phyloP scores from a whole-genome alignment of 2,113 vertebrate species.

The Neodon shergylaensis region DNA sequence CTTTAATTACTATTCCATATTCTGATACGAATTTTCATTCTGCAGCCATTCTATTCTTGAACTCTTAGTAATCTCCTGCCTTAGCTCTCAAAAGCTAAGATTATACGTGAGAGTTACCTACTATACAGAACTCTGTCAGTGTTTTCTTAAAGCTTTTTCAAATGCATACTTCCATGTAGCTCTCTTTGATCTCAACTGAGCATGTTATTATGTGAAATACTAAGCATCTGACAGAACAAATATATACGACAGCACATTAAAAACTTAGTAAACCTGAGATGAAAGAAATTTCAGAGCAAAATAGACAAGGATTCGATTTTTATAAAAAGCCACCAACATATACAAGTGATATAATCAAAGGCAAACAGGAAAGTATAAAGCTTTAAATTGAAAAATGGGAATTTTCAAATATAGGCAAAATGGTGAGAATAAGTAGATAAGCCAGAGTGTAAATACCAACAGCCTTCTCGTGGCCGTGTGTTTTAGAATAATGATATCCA shows the following conservation, averaged over 20 bases:
- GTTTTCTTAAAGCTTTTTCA: not conserved
- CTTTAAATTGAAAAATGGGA: not conserved
- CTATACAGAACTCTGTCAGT: not conserved
- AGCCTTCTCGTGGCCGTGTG: too few species aligned
- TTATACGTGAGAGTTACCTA: not conserved
- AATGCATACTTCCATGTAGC: not conserved
- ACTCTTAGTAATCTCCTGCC: accelerated
- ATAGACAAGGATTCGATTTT: not conserved
- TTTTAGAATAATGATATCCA: not conserved
- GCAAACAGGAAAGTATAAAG: not conserved
- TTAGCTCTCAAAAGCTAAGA: not conserved
- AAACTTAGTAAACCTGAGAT: not conserved
- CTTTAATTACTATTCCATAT: not conserved
- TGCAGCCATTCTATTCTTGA: not conserved
- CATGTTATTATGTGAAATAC: not conserved
- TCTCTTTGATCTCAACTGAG: not conserved
- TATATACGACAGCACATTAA: not conserved
- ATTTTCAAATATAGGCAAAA: not conserved
- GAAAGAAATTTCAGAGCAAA: not conserved
- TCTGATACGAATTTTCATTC: not conserved
- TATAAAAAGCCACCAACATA: not conserved
- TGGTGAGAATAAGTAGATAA: not conserved
- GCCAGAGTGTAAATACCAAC: accelerated
- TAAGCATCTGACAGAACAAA: not conserved
- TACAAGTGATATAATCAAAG: accelerated